A percentile compares a stretch with the other conserved stretches of the same genome.
phyloP scores from a whole-genome alignment of 2,113 vertebrate genomes.

The Sinocyclocheilus rhinocerous region DNA sequence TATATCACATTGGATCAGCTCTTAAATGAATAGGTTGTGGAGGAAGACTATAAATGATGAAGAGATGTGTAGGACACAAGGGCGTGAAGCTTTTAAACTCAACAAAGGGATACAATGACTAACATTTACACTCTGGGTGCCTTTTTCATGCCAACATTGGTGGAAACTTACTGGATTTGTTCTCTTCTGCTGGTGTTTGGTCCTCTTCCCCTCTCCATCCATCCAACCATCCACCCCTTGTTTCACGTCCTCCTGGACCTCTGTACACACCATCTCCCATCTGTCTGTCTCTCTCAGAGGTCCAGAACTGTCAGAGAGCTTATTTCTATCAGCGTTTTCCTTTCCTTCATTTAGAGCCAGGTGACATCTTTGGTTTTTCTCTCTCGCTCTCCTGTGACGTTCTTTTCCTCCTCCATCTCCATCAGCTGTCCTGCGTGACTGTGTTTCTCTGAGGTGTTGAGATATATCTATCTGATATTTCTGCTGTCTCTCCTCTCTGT shows the following conservation, averaged over 20 bases:
- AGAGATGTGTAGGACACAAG: not conserved
- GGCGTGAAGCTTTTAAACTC: not conserved
- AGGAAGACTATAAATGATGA: not conserved
- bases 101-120: not conserved
- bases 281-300: conserved; percentile 76
- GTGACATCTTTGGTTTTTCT: conserved; percentile 75
- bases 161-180: conserved; percentile 17
- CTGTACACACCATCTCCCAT: conserved; percentile 17
- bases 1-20: not conserved
- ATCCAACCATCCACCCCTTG: conserved; percentile 59
- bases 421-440: conserved; percentile 13
- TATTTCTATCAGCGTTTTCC: conserved; percentile 88
- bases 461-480: conserved; percentile 53
- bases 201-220: conserved; percentile 10
- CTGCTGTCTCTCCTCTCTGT: conserved; percentile 73
- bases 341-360: conserved; percentile 86
- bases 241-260: conserved; percentile 72
- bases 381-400: not conserved
- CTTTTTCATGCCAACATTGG: not conserved
- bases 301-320: conserved; percentile 91
- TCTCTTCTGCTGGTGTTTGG: conserved; percentile 25
- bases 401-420: conserved; percentile 8
- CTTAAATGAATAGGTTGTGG: not conserved
- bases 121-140: not conserved
- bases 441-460: conserved; percentile 43